Percentiles rank a stretch among this genome's conserved stretches.
Evolutionary conservation across 2,888 invertebrate genomes (phyloP).

Genomic region (Megaustenia siamemsis): DNA sequence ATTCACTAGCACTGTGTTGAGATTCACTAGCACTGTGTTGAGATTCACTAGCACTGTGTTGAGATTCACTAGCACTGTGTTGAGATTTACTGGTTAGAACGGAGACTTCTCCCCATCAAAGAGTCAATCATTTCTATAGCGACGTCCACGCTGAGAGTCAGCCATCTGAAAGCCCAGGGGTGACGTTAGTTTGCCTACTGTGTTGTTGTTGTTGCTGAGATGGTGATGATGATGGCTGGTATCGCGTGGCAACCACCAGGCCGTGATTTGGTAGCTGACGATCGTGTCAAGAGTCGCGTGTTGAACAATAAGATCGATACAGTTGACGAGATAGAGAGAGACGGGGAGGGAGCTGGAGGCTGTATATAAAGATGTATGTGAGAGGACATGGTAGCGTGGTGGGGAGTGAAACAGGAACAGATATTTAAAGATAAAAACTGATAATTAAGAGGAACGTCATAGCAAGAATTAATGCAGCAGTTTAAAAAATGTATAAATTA

Average conservation of each 20-base stretch:
- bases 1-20: too few species aligned
- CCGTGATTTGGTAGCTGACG: background rate
- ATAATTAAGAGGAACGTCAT: background rate
- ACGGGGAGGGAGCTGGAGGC: background rate
- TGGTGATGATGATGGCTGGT: background rate
- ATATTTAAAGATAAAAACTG: background rate
- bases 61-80: too few species aligned
- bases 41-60: too few species aligned
- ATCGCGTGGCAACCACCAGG: background rate
- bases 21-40: too few species aligned
- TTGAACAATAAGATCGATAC: conserved; percentile 7
- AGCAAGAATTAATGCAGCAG: background rate
- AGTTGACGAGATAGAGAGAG: background rate
- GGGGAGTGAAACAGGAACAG: background rate
- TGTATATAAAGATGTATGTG: background rate
- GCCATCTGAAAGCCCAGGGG: too few species aligned
- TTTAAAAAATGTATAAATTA: too few species aligned
- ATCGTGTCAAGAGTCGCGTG: conserved; percentile 25
- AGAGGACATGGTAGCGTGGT: background rate
- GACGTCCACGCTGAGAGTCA: too few species aligned
- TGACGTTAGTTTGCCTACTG: too few species aligned
- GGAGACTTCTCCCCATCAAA: too few species aligned
- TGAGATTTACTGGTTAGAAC: too few species aligned
- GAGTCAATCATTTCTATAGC: too few species aligned
- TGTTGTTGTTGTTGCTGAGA: background rate